A percentile compares a stretch with the other conserved stretches of the same genome.
These are phyloP conservation scores for Manis pentadactyla DNA, from an alignment of 2,797 vertebrate species.

Conservation along the genomic window DNA sequence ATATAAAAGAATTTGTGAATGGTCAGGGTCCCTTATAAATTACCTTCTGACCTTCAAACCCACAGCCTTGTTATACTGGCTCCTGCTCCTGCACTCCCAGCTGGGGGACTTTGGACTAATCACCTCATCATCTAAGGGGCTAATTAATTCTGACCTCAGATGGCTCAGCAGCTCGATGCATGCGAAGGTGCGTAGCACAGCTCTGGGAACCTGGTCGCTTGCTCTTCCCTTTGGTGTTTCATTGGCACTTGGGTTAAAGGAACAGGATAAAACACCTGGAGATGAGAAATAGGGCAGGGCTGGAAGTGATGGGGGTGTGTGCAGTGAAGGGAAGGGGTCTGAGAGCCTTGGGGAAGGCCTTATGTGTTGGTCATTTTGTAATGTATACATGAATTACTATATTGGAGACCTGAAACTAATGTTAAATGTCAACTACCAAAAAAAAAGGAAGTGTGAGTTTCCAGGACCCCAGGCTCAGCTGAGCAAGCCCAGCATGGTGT, in stretches of 20 bases:
- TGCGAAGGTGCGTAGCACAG: background rate
- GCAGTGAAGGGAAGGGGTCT: background rate
- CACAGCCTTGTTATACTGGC: no score
- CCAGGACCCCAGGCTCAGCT: no score
- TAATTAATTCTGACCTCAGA: background rate
- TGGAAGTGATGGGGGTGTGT: background rate
- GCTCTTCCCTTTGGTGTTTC: background rate
- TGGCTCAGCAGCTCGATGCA: no score
- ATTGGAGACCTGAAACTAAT: background rate
- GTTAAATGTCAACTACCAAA: no score
- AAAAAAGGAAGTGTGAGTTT: background rate
- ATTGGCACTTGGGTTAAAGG: background rate
- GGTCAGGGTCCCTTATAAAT: background rate
- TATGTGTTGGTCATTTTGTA: background rate
- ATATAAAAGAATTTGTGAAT: background rate
- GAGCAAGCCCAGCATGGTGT: background rate
- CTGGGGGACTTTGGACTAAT: background rate
- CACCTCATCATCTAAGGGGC: background rate
- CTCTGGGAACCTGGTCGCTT: accelerated
- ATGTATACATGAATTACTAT: background rate
- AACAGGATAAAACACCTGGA: accelerated
- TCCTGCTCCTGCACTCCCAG: no score
- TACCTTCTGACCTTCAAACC: background rate
- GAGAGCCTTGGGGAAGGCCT: no score
- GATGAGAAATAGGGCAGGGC: no score